Evolutionary conservation across 2,113 vertebrate genomes (phyloP), one percentile per base, ranked within the genome.

Genomic region (Donacobius atricapilla): DNA sequence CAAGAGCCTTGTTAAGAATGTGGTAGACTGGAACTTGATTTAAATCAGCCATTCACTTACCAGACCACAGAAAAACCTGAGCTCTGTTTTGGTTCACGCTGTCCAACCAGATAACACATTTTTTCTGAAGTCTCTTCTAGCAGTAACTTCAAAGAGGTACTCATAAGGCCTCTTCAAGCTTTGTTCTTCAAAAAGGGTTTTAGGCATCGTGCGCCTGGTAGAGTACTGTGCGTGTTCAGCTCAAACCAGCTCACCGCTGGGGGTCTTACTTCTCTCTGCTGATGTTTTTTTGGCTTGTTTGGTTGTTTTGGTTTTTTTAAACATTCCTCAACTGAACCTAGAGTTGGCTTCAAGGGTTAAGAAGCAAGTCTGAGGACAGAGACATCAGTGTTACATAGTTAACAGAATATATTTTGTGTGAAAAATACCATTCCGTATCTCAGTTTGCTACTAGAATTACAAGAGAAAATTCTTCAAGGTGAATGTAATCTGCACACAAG

Each of bases 151-250:
- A 80, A 20, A 78, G 6, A 78, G 11, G 18, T 3, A 15, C 44
- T 51, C 19, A 4, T 39, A 39, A 5, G 3, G 33, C 30, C 35
- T 22, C 44, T 65, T 53, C 11, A 28, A 19, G 10, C n/a, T 53
- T 11, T 45, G 8, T 10, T 66, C 54, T 53, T 90, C 5, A 0
- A 13, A 76, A 44, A 40, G 22, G 4, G 6, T 9, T 57, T n/a
- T 11, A 22, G 42, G 42, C 37, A 33, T 6, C 8, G 1, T 25
- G 28, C 22, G 33, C 3, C 0, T 3, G 17, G 9, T 24, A 48
- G 27, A n/a, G 15, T 28, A 28, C 16, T 37, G 37, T 27, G 40
- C 70, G n/a, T 16, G 13, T 31, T 53, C 5, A 44, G 65, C 16
- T 78, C 60, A 30, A 57, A 75, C 10, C 31, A 61, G 30, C 15